Base-by-base conservation (phyloP, 2,113 vertebrate genomes). In the Dipodomys merriami region DNA sequence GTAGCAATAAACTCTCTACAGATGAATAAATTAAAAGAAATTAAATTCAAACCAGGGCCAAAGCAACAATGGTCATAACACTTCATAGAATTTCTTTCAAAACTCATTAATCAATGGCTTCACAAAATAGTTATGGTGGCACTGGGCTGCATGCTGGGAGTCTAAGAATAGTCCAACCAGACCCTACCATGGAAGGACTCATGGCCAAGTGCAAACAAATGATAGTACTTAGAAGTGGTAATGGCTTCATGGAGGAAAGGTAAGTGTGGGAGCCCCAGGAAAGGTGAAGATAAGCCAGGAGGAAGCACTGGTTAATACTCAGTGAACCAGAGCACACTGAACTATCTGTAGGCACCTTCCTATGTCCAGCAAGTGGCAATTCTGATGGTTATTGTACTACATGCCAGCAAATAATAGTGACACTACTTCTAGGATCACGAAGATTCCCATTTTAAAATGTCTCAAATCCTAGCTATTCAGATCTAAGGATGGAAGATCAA, bases 41-140 rank as follows among this genome's bases (percentile, higher is more conserved):
- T 74, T 85, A 71, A 93, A 83, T 94, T 80, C 85, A 62, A 13
- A 88, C 35, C 33, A 81, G 33, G 2, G 65, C 12, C 18, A 60
- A 91, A 82, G 44, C 13, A 57, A 20, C 62, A 72, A 94, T 81
- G 74, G 33, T 88, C 57, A 79, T 2, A 91, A 39, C 25, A 83
- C 20, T 39, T 25, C 44, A 19, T 19, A 76, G n/a, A 57, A 33
- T 62, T 33, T 16, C 29, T 60, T 94, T 72, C 35, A 89, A 91
- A 93, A 74, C 29, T 85, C 60, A 44, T 76, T 83, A 92, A 46
- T 39, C 67, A 46, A 44, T 46, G 25, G 35, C 33, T 71, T 90
- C 30, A 20, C 79, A 82, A 73, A 90, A 69, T 6, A 91, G 60
- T 76, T 78, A 74, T 15, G 49, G 27, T 67, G 44, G 20, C 27